A percentile compares a stretch with the other conserved stretches of the same genome.
Evolutionary conservation across 2,888 invertebrate genomes (phyloP).

Genomic region (Orchestes rusci): DNA sequence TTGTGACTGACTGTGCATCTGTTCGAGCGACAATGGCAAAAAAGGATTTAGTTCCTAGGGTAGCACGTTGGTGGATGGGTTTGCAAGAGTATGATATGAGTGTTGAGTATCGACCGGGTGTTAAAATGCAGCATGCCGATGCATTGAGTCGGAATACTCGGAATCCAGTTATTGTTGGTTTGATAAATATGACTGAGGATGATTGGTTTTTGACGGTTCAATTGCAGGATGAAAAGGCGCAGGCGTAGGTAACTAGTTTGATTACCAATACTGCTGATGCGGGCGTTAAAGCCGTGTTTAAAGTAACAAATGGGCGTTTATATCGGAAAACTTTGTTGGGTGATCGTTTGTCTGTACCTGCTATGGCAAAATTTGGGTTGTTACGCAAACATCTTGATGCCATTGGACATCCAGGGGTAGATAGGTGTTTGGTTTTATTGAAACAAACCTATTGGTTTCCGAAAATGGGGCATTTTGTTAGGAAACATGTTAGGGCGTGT

Average conservation of each 20-base stretch:
- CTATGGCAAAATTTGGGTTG: too few species aligned
- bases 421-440: conserved; percentile 9
- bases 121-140: neutral
- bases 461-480: conserved; percentile 16
- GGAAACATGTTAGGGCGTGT: conserved; percentile 24
- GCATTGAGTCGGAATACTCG: neutral
- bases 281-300: too few species aligned
- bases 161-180: neutral
- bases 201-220: too few species aligned
- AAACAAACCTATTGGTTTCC: conserved; percentile 17
- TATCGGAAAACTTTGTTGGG: too few species aligned
- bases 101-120: neutral
- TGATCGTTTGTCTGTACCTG: too few species aligned
- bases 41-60: neutral
- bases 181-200: neutral
- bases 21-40: neutral
- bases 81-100: neutral
- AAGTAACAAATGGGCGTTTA: too few species aligned
- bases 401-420: conserved; percentile 9
- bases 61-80: neutral
- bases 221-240: neutral
- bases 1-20: too few species aligned
- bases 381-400: too few species aligned
- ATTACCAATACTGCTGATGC: neutral
- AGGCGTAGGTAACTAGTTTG: neutral